These are phyloP conservation scores for Camelus dromedarius DNA, from an alignment of 2,113 vertebrate genomes.

Conservation along the genomic window DNA sequence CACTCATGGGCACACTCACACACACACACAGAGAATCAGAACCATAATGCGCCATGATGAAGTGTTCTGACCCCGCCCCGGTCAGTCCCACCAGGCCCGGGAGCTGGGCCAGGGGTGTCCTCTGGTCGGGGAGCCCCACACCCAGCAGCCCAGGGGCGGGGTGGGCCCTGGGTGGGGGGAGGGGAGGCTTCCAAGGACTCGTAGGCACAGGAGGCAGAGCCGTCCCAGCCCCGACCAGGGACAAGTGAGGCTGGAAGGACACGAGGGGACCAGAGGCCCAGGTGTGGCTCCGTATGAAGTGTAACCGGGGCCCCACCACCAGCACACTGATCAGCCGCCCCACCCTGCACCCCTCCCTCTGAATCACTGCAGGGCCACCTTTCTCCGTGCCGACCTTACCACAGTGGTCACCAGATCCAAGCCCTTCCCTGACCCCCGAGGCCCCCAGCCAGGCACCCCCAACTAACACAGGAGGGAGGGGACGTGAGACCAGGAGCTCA, in stretches of 20 bases:
- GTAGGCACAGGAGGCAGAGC: too few relatives aligned
- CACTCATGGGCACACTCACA: rapidly evolving
- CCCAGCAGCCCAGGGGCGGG: not conserved
- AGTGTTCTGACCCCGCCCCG: rapidly evolving
- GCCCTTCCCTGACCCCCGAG: not conserved
- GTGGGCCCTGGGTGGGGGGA: too few relatives aligned
- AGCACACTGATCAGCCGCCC: rapidly evolving
- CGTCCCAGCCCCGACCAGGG: rapidly evolving
- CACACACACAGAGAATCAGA: not conserved
- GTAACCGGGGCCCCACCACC: not conserved
- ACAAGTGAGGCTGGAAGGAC: rapidly evolving
- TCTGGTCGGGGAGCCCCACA: not conserved
- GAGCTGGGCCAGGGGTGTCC: not conserved
- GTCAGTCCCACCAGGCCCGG: not conserved
- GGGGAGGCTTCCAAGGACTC: too few relatives aligned
- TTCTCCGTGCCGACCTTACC: not conserved
- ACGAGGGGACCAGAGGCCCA: rapidly evolving
- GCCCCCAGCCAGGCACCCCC: not conserved
- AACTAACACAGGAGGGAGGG: too few relatives aligned
- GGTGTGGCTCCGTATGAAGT: rapidly evolving
- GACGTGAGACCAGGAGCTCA: not conserved
- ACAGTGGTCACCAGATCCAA: rapidly evolving
- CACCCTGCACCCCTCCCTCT: not conserved
- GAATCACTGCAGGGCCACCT: rapidly evolving
- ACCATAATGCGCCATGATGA: not conserved